Evolutionary conservation across 2,888 invertebrate genomes (phyloP).

Genomic region (Parochlus steinenii): DNA sequence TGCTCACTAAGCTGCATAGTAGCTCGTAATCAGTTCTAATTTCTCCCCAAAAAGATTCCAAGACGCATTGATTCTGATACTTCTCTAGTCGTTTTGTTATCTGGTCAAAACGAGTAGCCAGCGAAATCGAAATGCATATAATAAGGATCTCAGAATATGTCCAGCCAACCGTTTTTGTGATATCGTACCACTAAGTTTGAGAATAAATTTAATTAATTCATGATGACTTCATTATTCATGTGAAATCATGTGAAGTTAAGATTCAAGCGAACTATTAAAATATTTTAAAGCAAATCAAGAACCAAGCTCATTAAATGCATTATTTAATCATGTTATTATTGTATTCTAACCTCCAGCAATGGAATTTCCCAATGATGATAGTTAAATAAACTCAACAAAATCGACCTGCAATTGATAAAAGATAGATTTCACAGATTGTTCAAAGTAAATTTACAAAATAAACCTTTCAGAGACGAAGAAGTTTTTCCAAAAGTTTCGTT

Average conservation of each 20-base stretch:
- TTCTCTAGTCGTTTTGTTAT: conserved; percentile 8
- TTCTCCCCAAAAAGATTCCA: conserved; percentile 10
- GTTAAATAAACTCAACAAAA: neutral
- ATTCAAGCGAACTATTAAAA: too few species aligned
- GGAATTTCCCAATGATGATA: conserved; percentile 3
- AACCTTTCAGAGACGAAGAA: conserved; percentile 7
- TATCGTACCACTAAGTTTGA: conserved; percentile 10
- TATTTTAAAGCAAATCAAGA: too few species aligned
- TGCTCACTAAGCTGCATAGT: conserved; percentile 1
- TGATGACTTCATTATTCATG: too few species aligned
- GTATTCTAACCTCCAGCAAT: too few species aligned
- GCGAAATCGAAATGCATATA: neutral
- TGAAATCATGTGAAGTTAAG: too few species aligned
- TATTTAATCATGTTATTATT: too few species aligned
- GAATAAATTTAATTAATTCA: too few species aligned
- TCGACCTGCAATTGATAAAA: too few species aligned
- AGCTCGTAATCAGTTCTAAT: conserved; percentile 7
- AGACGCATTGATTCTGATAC: neutral
- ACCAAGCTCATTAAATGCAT: too few species aligned
- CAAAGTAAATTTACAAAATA: too few species aligned
- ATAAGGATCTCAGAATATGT: conserved; percentile 9
- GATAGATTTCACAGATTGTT: too few species aligned
- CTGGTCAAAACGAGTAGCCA: conserved; percentile 6
- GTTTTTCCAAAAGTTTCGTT: conserved; percentile 6
- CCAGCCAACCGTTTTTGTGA: conserved; percentile 6